Evolutionary conservation across 2,888 invertebrate species (phyloP), one percentile per base, ranked within the genome.

Genomic region (Caenorhabditis sp.): DNA sequence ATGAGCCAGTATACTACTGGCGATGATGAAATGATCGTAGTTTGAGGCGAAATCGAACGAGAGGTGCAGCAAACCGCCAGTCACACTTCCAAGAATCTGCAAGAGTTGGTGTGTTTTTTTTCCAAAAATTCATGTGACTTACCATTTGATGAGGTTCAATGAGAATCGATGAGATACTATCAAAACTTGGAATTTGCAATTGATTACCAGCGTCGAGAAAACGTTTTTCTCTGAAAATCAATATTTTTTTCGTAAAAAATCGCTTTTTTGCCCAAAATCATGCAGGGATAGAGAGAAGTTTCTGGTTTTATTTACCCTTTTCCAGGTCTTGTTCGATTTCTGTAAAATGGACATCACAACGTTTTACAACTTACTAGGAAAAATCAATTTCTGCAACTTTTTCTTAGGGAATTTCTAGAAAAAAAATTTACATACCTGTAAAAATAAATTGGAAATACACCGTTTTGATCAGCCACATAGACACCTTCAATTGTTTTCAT

Each of bases 371-470:
- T 51, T 19, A 10, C 23, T 51, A 21, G 2, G 5, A 51, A 51
- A 51, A n/a, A 3, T 6, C 2, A 10, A 21, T 21, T 23, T 31
- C 31, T 51, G 23, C 4, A 51, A 51, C 21, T 3, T 51, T 21
- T 21, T 3, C 51, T 50, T 50, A 50, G 6, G 36, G 36, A 36
- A 36, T 36, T 36, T 36, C 6, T 8, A 12, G n/a, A n/a, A 50
- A 19, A n/a, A 10, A 50, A 5, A 21, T n/a, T 19, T 23, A 10
- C 12, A 27, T 57, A 78, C 79, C 77, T 70, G 58, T 76, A 73
- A 61, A 79, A 77, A 58, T 76, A 79, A 58, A 73, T 76, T 4
- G 79, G 79, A 26, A 79, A 79, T 3, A 79, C 76, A 6, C 62
- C 72, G 37, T 70, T 76, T 36, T 70, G 62, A 60, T 79, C 79